These are phyloP conservation scores for Rhegmatorhina hoffmannsi DNA, from an alignment of 2,113 vertebrate species.

Conservation along the genomic window DNA sequence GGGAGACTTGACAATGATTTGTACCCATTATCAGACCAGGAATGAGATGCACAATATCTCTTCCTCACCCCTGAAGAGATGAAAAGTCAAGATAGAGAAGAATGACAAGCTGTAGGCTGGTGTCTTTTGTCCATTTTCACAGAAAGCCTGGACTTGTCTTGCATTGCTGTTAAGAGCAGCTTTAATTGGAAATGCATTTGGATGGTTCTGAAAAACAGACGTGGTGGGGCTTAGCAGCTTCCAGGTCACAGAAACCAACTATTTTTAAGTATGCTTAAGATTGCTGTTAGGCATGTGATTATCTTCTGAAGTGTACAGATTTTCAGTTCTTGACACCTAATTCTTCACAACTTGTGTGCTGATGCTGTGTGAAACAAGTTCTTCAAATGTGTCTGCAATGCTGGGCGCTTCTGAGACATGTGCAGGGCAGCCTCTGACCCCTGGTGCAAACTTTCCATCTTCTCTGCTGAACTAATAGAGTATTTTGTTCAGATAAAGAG, in stretches of 20 bases:
- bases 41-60: neutral
- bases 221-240: neutral
- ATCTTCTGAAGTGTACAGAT: neutral
- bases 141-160: neutral
- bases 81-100: neutral
- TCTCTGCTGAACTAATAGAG: neutral
- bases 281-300: neutral
- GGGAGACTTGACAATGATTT: neutral
- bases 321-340: conserved; percentile 2
- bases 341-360: neutral
- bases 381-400: neutral
- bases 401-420: fast-evolving
- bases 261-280: neutral
- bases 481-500: neutral
- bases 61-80: neutral
- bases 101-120: neutral
- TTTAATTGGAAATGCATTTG: neutral
- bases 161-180: neutral
- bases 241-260: neutral
- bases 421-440: neutral
- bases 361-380: neutral
- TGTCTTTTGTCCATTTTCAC: neutral
- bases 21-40: neutral
- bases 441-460: neutral
- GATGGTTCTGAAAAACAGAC: neutral